Evolutionary conservation across 2,113 vertebrate genomes (phyloP).

Genomic region (Benitochromis conjunctus): DNA sequence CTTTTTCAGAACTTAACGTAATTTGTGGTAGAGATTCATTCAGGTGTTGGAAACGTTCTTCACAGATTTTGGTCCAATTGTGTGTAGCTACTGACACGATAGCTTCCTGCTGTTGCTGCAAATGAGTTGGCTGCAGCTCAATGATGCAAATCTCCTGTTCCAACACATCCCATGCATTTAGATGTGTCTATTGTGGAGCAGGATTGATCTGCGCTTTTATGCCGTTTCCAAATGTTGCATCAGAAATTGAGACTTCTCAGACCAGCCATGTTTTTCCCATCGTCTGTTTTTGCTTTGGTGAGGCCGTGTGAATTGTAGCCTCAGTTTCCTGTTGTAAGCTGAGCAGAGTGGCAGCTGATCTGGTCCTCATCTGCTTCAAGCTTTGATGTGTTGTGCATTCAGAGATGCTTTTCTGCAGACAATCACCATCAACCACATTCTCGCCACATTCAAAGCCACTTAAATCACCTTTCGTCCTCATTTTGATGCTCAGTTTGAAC

Average conservation of each 20-base stretch:
- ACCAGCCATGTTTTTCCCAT: neutral
- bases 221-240: neutral
- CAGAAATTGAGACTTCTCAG: neutral
- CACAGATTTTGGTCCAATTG: rapidly evolving
- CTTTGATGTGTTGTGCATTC: neutral
- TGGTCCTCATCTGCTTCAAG: neutral
- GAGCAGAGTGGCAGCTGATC: neutral
- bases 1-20: neutral
- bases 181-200: rapidly evolving
- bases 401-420: neutral
- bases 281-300: neutral
- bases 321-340: neutral
- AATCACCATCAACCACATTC: neutral
- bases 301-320: neutral
- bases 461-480: rapidly evolving
- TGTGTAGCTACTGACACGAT: neutral
- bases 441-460: neutral
- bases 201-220: neutral
- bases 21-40: neutral
- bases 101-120: neutral
- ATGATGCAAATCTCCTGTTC: neutral
- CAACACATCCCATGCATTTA: neutral
- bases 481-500: neutral
- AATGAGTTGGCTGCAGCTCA: neutral
- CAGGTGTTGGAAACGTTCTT: neutral